Percentiles rank a stretch among this genome's conserved stretches.
phyloP scores from a whole-genome alignment of 2,888 invertebrate genomes.

The Alcis repandata region DNA sequence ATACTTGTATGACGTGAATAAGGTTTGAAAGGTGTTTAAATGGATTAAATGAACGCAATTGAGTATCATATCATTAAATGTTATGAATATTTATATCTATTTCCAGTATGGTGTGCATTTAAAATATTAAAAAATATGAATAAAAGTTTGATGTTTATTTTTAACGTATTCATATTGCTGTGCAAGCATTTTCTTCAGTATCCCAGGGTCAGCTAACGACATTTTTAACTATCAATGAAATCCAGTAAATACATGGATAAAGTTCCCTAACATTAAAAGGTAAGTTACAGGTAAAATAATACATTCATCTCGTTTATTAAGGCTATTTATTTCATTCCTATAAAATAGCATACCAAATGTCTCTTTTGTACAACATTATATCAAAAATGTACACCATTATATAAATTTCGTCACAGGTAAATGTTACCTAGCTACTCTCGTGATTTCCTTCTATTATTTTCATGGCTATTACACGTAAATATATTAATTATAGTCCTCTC shows the following conservation, averaged over 20 bases:
- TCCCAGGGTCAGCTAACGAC: too few species aligned
- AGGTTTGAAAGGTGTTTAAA: conserved; percentile 34
- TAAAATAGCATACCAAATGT: conserved; percentile 88
- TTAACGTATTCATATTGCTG: too few species aligned
- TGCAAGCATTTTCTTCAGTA: neutral
- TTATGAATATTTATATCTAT: conserved; percentile 62
- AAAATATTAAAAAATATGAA: conserved; percentile 64
- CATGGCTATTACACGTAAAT: conserved; percentile 76
- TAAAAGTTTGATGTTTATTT: conserved; percentile 60
- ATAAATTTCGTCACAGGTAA: conserved; percentile 86
- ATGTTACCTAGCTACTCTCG: conserved; percentile 83
- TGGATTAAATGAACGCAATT: conserved; percentile 51
- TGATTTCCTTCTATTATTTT: conserved; percentile 67
- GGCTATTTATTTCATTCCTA: conserved; percentile 88
- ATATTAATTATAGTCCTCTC: conserved; percentile 80
- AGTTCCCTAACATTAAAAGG: neutral
- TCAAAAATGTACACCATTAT: conserved; percentile 87
- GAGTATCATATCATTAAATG: conserved; percentile 69
- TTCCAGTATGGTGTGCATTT: conserved; percentile 62
- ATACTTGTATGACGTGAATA: conserved; percentile 28
- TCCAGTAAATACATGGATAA: too few species aligned
- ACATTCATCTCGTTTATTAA: conserved; percentile 75
- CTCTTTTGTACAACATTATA: conserved; percentile 87
- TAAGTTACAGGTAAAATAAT: conserved; percentile 48
- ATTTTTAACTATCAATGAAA: too few species aligned